These are phyloP conservation scores for Neoseiulus cucumeris DNA, from an alignment of 1,140 invertebrate species.

Conservation along the genomic window DNA sequence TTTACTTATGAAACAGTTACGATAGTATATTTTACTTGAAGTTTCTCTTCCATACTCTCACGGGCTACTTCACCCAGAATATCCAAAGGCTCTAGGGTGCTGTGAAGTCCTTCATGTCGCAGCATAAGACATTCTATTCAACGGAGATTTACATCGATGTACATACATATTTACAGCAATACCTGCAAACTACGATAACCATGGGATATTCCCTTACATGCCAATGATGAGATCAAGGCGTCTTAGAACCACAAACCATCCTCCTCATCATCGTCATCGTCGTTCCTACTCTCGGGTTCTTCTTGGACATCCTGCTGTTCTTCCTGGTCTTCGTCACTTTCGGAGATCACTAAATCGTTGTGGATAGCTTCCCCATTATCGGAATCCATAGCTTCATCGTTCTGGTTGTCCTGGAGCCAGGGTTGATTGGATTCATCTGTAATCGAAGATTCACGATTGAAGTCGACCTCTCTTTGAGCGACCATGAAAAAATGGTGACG, in stretches of 20 bases:
- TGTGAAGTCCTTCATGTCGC: too few species aligned
- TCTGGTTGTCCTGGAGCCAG: background rate
- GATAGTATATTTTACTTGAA: too few species aligned
- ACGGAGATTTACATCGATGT: too few species aligned
- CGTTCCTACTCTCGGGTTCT: constrained; percentile 23
- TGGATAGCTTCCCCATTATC: constrained; percentile 12
- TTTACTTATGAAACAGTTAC: too few species aligned
- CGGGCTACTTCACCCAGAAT: too few species aligned
- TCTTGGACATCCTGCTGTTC: constrained; percentile 18
- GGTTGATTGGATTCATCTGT: constrained; percentile 8
- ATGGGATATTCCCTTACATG: too few species aligned
- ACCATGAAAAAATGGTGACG: background rate
- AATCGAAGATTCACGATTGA: background rate
- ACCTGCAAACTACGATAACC: too few species aligned
- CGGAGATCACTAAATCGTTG: constrained; percentile 13
- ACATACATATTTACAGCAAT: too few species aligned
- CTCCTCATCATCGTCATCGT: constrained; percentile 21
- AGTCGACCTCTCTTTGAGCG: background rate
- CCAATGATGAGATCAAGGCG: background rate
- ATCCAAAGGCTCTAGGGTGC: too few species aligned
- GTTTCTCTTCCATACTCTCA: too few species aligned
- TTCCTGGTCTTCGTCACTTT: constrained; percentile 25
- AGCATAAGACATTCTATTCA: too few species aligned
- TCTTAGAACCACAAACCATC: constrained; percentile 23
- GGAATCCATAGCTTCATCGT: constrained; percentile 12